Base-by-base conservation (phyloP, 1,140 invertebrate genomes). In the Cephus cinctus region DNA sequence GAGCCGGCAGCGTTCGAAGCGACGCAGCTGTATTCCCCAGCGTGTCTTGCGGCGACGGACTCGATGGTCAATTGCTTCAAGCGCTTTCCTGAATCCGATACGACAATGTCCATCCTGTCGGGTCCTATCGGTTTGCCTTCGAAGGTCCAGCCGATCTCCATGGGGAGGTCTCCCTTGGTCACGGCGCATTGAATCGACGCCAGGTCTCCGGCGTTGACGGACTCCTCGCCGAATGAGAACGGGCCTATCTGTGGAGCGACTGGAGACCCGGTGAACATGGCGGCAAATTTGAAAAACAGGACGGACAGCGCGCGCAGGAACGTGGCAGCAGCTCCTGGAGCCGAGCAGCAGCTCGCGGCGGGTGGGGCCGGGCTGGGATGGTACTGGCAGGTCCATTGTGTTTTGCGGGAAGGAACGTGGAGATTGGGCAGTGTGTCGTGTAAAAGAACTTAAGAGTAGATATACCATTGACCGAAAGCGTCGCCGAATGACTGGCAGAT, bases 11-110 rank as follows among this genome's bases (percentile, higher is more conserved):
- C 67, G 67, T 89, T 89, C 52, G 70, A 81, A 20, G 85, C 87
- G 15, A 81, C 75, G 64, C 88, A 90, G 22, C 83, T 84, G 61
- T 88, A 90, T 69, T 86, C 85, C 44, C 89, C 88, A 61, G 81
- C 80, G 66, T 90, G 86, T 53, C 80, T 77, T 50, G 83, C 83
- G 34, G 76, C 78, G 31, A 88, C 83, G 14, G 81, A 81, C 55
- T 87, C 83, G 40, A 90, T 87, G 39, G 78, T 84, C 43, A 90
- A 76, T 34, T 87, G 81, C 56, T 86, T 89, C 25, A 83, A 76
- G 73, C 84, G 80, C 78, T 91, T 78, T 63, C 89, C 78, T 48
- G 76, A 80, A 76, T 84, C 63, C 56, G 76, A 58, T 58, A 89
- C 61, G 55, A 75, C 70, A 71, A 94, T 64, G 61, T 87, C 83